Conservation (phyloP, 2,888 invertebrate species). For the Diachrysia chrysitis region DNA sequence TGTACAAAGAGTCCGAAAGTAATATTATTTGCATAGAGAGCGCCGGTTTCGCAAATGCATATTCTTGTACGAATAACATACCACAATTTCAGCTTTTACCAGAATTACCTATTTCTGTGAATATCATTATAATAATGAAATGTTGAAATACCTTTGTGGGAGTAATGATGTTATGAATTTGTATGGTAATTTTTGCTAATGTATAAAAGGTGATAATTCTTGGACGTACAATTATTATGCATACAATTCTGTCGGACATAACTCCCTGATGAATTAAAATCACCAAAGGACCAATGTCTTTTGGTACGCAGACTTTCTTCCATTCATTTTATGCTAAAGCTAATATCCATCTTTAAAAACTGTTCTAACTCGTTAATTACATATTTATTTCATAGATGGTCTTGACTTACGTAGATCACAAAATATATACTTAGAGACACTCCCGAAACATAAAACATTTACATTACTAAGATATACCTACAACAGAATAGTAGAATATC, state of each 20-base stretch:
- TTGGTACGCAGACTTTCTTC: neutral
- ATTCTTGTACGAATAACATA: constrained; percentile 40
- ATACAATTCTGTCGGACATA: neutral
- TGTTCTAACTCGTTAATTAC: no score
- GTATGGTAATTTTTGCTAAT: constrained; percentile 14
- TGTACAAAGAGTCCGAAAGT: constrained; percentile 24
- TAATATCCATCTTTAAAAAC: neutral
- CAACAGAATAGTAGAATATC: constrained; percentile 24
- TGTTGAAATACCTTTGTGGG: constrained; percentile 16
- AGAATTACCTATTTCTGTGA: constrained; percentile 23
- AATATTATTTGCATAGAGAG: constrained; percentile 44
- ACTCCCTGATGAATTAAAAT: neutral
- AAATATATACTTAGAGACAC: no score
- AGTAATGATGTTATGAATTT: constrained; percentile 8
- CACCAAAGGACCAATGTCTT: neutral
- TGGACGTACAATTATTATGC: neutral
- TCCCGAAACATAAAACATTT: neutral
- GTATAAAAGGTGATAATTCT: neutral
- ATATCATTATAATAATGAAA: constrained; percentile 27
- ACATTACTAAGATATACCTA: neutral
- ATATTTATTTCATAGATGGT: no score
- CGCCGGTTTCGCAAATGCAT: constrained; percentile 51
- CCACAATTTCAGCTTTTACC: constrained; percentile 27
- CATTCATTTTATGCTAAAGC: no score
- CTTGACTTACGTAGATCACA: no score